A percentile compares a stretch with the other conserved stretches of the same genome.
Evolutionary conservation across 2,888 invertebrate genomes (phyloP).

Genomic region (Hyles lineata): DNA sequence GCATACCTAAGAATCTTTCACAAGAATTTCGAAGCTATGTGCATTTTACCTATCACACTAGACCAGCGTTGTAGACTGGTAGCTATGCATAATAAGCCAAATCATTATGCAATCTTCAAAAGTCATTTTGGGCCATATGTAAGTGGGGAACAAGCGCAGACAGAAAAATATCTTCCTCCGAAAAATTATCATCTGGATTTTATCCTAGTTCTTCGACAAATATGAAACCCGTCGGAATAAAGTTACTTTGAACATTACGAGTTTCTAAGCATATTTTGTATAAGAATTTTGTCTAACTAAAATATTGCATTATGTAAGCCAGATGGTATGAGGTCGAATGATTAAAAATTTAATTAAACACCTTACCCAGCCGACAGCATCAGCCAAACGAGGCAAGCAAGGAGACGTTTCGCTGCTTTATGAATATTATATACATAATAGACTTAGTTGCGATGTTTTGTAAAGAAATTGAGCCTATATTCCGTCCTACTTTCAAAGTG

Average conservation of each 20-base stretch:
- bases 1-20: no score
- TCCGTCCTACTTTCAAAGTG: not conserved
- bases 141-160: no score
- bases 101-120: no score
- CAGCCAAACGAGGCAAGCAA: slow-evolving; percentile 20
- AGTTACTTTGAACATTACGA: no score
- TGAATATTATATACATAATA: slow-evolving; percentile 22
- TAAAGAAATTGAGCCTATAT: not conserved
- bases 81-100: no score
- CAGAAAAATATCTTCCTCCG: no score
- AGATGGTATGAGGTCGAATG: slow-evolving; percentile 34
- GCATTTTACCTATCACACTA: no score
- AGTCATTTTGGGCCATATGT: no score
- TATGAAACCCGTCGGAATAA: not conserved
- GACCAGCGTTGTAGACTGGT: no score
- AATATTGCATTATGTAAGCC: not conserved
- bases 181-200: no score
- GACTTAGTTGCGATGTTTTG: slow-evolving; percentile 15
- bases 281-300: not conserved
- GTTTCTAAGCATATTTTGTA: not conserved
- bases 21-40: no score
- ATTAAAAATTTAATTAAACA: slow-evolving; percentile 55
- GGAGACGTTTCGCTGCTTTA: slow-evolving; percentile 20
- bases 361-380: slow-evolving; percentile 30
- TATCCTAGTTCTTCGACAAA: not conserved